A percentile compares a stretch with the other conserved stretches of the same genome.
Conservation (phyloP, 2,113 vertebrate species). For the Pluvialis apricaria region DNA sequence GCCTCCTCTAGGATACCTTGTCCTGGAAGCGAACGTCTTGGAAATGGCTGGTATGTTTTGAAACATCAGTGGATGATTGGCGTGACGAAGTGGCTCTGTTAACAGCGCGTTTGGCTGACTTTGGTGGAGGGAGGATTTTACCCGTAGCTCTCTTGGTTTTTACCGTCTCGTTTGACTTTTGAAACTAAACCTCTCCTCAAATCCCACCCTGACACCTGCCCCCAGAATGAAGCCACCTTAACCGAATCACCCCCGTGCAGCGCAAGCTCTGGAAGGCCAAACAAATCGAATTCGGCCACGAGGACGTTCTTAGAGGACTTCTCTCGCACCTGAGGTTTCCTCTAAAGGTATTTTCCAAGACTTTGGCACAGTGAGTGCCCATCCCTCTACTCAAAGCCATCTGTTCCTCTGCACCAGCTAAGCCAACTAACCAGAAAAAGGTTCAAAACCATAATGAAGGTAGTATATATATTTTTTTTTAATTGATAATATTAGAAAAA, state of each 20-base stretch:
- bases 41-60: accelerated
- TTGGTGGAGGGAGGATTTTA: neutral
- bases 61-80: neutral
- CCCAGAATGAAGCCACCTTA: neutral
- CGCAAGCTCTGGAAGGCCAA: neutral
- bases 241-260: accelerated
- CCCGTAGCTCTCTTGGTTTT: neutral
- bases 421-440: neutral
- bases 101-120: accelerated
- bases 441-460: neutral
- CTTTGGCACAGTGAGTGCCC: neutral
- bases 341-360: neutral
- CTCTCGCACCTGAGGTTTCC: neutral
- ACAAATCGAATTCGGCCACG: accelerated
- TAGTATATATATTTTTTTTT: neutral
- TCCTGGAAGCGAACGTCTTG: neutral
- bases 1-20: neutral
- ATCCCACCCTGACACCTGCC: neutral
- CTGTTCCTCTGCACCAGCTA: neutral
- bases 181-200: neutral
- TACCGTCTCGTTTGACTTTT: accelerated
- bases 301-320: neutral
- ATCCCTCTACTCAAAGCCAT: neutral
- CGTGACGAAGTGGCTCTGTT: accelerated
- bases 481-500: neutral